phyloP scores from a whole-genome alignment of 2,888 invertebrate genomes.

The Limnephilus auricula region DNA sequence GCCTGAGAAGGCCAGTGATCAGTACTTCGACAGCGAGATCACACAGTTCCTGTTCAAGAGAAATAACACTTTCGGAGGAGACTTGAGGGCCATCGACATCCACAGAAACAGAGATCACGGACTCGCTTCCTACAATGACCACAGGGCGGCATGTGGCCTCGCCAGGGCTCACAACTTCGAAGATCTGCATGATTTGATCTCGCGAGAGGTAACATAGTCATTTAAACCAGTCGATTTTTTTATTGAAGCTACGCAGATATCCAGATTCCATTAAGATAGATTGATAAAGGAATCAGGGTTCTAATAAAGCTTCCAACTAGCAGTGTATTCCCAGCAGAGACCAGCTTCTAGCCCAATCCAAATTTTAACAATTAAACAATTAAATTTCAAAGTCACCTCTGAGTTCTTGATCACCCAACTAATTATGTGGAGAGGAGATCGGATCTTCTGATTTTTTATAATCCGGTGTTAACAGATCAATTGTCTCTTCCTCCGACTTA shows the following conservation, averaged over 20 bases:
- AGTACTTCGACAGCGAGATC: slow-evolving; percentile 87
- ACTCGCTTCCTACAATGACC: slow-evolving; percentile 86
- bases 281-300: background rate
- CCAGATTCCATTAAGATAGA: background rate
- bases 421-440: background rate
- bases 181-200: slow-evolving; percentile 84
- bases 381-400: background rate
- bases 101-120: slow-evolving; percentile 94
- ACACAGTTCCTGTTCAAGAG: slow-evolving; percentile 76
- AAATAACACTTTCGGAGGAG: slow-evolving; percentile 85
- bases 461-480: too few species aligned
- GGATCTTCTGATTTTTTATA: background rate
- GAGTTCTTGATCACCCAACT: background rate
- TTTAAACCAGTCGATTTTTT: background rate
- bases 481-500: too few species aligned
- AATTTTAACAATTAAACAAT: background rate
- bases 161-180: slow-evolving; percentile 82
- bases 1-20: slow-evolving; percentile 86
- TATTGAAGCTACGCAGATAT: background rate
- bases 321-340: background rate
- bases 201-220: slow-evolving; percentile 76
- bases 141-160: slow-evolving; percentile 87
- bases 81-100: slow-evolving; percentile 89
- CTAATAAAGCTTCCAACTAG: background rate
- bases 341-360: background rate